Base-by-base conservation (phyloP, 2,113 vertebrate genomes). In the Orycteropus afer region DNA sequence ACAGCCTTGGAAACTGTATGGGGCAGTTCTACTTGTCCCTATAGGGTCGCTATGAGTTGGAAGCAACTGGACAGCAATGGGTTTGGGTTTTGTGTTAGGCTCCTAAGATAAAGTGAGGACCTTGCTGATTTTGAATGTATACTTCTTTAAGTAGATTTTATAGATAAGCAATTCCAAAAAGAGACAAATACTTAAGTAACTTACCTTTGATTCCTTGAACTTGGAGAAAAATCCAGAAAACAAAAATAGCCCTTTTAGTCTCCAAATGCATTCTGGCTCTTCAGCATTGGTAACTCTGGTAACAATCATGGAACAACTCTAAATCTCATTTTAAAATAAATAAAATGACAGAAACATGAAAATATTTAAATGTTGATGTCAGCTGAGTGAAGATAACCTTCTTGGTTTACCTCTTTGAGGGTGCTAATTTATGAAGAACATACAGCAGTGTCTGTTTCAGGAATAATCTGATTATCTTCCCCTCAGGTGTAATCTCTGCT, bases 401-500 rank as follows among this genome's bases (percentile, higher is more conserved):
- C 40, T n/a, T 37, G 91, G 34, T 83, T 91, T 94, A 69, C 42
- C 73, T 79, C 76, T 42, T 11, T 27, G 37, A 78, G 23, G 65
- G 86, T 90, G 85, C 27, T 71, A 93, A 93, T 97, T 97, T 97
- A 85, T 93, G 98, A 89, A 97, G 94, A 93, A 96, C 93, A 87
- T 49, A 93, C 98, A 98, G 97, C 97, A 98, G 97, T 97, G 98
- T 97, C 98, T 97, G 98, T 98, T 99, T 99, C 98, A 97, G 98
- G 99, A 99, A 99, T 99, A 99, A 99, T 99, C 99, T 99, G 97
- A 98, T 99, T 99, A 99, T 99, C 98, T 99, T 97, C 97, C 98
- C 96, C 98, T 99, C 98, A 99, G 98, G 99, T 98, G 98, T 99
- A 99, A 99, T 99, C 99, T 99, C 97, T 97, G 92, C 98, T 99